phyloP scores from a whole-genome alignment of 2,113 vertebrate genomes.

The Sebastes schlegelii region DNA sequence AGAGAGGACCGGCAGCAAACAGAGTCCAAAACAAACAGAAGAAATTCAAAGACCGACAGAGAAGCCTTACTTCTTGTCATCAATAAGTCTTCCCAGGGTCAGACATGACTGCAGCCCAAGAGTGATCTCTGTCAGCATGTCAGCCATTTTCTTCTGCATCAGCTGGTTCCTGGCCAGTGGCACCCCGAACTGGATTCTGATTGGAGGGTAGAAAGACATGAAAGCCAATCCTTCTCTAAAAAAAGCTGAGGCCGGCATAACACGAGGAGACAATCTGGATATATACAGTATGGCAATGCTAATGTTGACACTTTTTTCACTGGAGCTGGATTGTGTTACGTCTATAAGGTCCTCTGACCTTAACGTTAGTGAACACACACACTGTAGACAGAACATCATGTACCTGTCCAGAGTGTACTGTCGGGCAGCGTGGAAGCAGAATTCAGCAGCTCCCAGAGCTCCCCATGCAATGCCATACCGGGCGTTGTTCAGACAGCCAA shows the following conservation, averaged over 20 bases:
- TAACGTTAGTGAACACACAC: background rate
- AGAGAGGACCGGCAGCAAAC: background rate
- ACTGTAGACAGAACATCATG: background rate
- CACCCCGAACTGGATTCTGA: slow-evolving; percentile 90
- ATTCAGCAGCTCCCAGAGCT: slow-evolving; percentile 90
- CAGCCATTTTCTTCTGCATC: slow-evolving; percentile 94
- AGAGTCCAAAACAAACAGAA: background rate
- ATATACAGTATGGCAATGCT: background rate
- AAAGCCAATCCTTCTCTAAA: background rate
- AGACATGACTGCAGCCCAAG: slow-evolving; percentile 90
- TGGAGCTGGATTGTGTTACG: background rate
- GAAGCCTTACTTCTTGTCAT: slow-evolving; percentile 83
- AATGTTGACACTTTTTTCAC: background rate
- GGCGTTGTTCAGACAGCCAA: slow-evolving; percentile 91
- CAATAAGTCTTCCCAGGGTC: slow-evolving; percentile 89
- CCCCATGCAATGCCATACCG: slow-evolving; percentile 94
- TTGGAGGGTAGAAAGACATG: slow-evolving; percentile 14
- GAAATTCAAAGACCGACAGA: background rate
- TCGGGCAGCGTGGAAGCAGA: slow-evolving; percentile 88
- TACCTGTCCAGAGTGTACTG: slow-evolving; percentile 83
- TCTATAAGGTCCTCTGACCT: background rate
- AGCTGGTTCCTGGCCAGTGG: slow-evolving; percentile 93
- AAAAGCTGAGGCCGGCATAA: background rate
- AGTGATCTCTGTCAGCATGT: slow-evolving; percentile 93
- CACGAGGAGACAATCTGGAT: background rate